Evolutionary conservation across 2,888 invertebrate species (phyloP).

Genomic region (Idaea aversata): DNA sequence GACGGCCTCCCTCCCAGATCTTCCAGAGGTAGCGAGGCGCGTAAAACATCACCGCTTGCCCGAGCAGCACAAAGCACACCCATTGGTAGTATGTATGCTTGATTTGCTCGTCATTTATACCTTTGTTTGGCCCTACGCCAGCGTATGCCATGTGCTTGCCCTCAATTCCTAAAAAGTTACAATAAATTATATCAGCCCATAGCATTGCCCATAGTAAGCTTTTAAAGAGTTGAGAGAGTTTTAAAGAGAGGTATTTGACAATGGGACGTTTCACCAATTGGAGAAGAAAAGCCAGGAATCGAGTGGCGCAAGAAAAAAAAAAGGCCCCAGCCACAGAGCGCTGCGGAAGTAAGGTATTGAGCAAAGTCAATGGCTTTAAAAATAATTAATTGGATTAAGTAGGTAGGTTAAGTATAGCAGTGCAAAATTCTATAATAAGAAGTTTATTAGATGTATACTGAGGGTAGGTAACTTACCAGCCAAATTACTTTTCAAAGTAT

Average conservation of each 20-base stretch:
- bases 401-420: no score
- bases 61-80: slow-evolving; percentile 84
- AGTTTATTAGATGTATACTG: background rate
- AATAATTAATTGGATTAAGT: no score
- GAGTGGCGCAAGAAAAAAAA: no score
- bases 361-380: no score
- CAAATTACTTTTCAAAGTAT: slow-evolving; percentile 75
- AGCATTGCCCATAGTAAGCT: background rate
- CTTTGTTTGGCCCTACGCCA: slow-evolving; percentile 69
- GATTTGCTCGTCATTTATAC: slow-evolving; percentile 71
- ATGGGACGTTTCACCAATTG: no score
- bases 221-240: slow-evolving; percentile 2
- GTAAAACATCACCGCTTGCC: slow-evolving; percentile 85
- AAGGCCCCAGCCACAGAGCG: no score
- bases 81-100: slow-evolving; percentile 86
- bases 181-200: background rate
- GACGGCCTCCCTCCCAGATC: slow-evolving; percentile 84
- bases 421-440: background rate
- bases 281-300: no score
- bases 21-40: slow-evolving; percentile 86
- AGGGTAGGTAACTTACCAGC: slow-evolving; percentile 47
- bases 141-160: slow-evolving; percentile 73
- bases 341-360: no score
- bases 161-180: slow-evolving; percentile 57
- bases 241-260: no score